Evolutionary conservation across 2,113 vertebrate genomes (phyloP), one percentile per base, ranked within the genome.

Genomic region (Eupsittula cactorum): DNA sequence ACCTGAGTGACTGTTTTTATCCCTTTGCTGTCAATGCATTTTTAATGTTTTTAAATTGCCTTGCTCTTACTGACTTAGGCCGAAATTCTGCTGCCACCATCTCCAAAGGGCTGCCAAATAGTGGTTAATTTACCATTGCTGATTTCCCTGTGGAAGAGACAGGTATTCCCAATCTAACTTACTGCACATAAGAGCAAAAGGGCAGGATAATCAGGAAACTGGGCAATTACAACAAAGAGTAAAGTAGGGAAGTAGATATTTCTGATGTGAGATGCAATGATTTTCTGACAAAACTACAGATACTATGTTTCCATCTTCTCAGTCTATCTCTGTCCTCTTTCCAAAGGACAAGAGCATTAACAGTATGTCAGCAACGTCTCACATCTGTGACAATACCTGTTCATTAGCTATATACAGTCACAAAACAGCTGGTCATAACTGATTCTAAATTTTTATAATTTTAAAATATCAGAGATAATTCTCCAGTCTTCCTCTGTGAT

Each of bases 41-140:
- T 97, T 96, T 92, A 93, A 96, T 86, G 37, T 75, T 92, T 77
- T 95, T 68, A 84, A 95, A 93, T 96, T 95, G 86, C 73, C 39
- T 90, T 53, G 69, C 47, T 95, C 80, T 90, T 94, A 93, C 80
- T 86, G 88, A 92, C 73, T 86, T 78, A 78, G 80, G 65, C 90
- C 88, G 90, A 94, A 97, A 93, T 95, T 94, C 88, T 96, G 47
- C 88, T 94, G 88, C 60, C 90, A 92, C 52, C 46, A 67, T 94
- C 63, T 65, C 47, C 81, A 76, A 73, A 94, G 65, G 7, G 17
- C 75, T 93, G 88, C 88, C 82, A 93, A 96, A 86, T 20, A 81
- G 33, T 68, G 39, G 76, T 71, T 96, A 93, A 92, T 96, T 93
- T 88, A 67, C 82, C 64, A 68, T 29, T 75, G 15, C 21, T 96